Base-by-base conservation (phyloP, 2,888 invertebrate genomes). In the Caenorhabditis macrosperma region DNA sequence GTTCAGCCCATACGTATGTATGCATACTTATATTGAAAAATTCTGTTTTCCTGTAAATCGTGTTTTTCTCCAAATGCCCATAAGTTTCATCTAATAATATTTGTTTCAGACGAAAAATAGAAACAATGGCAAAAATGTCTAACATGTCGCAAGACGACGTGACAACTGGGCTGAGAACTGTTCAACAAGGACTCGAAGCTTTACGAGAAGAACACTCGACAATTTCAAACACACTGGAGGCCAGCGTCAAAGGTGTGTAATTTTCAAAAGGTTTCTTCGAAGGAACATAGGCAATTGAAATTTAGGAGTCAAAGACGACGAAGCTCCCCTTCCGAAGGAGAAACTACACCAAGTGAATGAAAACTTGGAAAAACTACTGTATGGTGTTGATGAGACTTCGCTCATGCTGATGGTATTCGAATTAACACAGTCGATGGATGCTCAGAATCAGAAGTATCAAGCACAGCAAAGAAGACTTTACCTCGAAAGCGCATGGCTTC, bases 401-500 rank as follows among this genome's bases (percentile, higher is more conserved):
- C 9, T 61, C 6, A 96, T 99, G 95, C 95, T 97, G 94, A 96
- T 97, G 1, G 93, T 99, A 48, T 95, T 97, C 52, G 95, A 95
- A 82, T 97, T 99, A 92, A 93, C 98, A 86, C 98, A 99, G 92
- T 90, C 91, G 78, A 95, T 97, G 76, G 99, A 99, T 92, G 98
- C 98, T 0, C 99, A 99, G 92, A 99, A 99, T 92, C 97, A 98
- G 92, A 99, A 99, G 92, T 93, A 99, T 69, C 94, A 97, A 86
- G 97, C 98, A 0, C 83, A 81, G 60, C 50, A 81, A 12, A 94
- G 96, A 50, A 94, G 99, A 2, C 90, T 93, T 59, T 97, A 97
- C 91, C 98, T 99, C 92, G 99, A 99, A 92, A 99, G 99, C 92
- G 97, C 97, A 2, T 99, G 99, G 99, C 93, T 99, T 2, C 93